A percentile compares a stretch with the other conserved stretches of the same genome.
phyloP scores from a whole-genome alignment of 2,888 invertebrate species.

The Mellilla xanthometata region DNA sequence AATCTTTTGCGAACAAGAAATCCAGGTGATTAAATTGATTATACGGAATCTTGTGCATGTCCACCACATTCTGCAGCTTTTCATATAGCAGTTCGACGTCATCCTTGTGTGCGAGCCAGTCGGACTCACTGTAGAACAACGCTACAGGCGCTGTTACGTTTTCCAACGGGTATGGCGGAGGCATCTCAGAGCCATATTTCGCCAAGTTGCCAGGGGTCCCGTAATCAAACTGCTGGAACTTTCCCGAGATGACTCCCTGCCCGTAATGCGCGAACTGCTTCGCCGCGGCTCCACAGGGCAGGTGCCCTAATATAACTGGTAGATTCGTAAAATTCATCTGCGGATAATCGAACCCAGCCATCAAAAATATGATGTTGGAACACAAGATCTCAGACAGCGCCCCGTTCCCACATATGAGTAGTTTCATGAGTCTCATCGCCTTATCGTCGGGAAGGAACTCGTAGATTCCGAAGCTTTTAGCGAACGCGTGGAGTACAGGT shows the following conservation, averaged over 20 bases:
- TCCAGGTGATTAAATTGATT: slow-evolving; percentile 69
- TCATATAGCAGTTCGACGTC: slow-evolving; percentile 80
- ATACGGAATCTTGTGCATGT: slow-evolving; percentile 79
- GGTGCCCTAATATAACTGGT: slow-evolving; percentile 77
- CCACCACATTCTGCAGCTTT: slow-evolving; percentile 76
- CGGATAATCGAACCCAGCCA: slow-evolving; percentile 80
- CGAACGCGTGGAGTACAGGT: slow-evolving; percentile 39
- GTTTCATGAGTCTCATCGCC: slow-evolving; percentile 69
- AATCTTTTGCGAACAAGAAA: slow-evolving; percentile 59
- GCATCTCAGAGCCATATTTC: slow-evolving; percentile 47
- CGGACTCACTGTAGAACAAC: slow-evolving; percentile 74
- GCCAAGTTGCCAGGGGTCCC: slow-evolving; percentile 47
- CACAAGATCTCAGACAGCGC: slow-evolving; percentile 78
- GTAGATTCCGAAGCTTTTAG: slow-evolving; percentile 71
- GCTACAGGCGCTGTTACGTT: slow-evolving; percentile 55
- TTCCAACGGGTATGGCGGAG: slow-evolving; percentile 54
- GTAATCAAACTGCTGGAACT: slow-evolving; percentile 58
- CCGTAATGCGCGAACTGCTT: slow-evolving; percentile 80
- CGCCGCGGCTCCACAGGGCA: slow-evolving; percentile 79
- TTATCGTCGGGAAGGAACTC: slow-evolving; percentile 85
- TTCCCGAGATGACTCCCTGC: slow-evolving; percentile 62
- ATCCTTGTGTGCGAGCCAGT: slow-evolving; percentile 84
- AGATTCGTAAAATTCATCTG: slow-evolving; percentile 83
- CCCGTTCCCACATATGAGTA: slow-evolving; percentile 64
- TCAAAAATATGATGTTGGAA: slow-evolving; percentile 81